phyloP scores from a whole-genome alignment of 2,113 vertebrate genomes.

The Nerophis lumbriciformis region DNA sequence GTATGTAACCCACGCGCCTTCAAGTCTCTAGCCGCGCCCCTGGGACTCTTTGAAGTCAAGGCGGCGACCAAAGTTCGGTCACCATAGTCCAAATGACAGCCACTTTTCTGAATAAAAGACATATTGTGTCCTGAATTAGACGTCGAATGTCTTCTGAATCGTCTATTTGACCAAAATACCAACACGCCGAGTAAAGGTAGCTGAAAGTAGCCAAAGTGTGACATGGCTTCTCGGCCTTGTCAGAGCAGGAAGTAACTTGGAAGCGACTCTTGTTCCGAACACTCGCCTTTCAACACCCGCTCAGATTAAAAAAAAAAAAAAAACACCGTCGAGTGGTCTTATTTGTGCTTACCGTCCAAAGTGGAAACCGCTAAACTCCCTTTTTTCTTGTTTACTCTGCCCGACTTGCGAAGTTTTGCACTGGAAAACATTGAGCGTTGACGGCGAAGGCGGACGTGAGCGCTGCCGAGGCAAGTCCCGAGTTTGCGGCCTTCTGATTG shows the following conservation, averaged over 20 bases:
- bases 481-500: slow-evolving; percentile 69
- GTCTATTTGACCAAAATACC: neutral
- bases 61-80: no score
- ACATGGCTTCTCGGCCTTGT: slow-evolving; percentile 60
- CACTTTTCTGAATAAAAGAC: neutral
- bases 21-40: no score
- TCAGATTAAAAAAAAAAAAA: neutral
- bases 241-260: slow-evolving; percentile 74
- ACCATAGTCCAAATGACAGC: no score
- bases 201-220: slow-evolving; percentile 28
- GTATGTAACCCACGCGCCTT: no score
- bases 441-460: slow-evolving; percentile 23
- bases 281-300: slow-evolving; percentile 2
- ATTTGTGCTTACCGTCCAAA: slow-evolving; percentile 47
- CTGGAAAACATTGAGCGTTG: slow-evolving; percentile 48
- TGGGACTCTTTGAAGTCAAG: no score
- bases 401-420: slow-evolving; percentile 33
- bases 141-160: neutral
- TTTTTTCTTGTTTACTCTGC: slow-evolving; percentile 13
- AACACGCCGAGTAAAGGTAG: slow-evolving; percentile 13
- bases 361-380: neutral
- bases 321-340: no score
- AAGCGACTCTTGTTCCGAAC: slow-evolving; percentile 43
- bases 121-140: no score
- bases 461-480: slow-evolving; percentile 19